Percentiles rank a stretch among this genome's conserved stretches.
Conservation (phyloP, 2,113 vertebrate species). For the Salminus brasiliensis region DNA sequence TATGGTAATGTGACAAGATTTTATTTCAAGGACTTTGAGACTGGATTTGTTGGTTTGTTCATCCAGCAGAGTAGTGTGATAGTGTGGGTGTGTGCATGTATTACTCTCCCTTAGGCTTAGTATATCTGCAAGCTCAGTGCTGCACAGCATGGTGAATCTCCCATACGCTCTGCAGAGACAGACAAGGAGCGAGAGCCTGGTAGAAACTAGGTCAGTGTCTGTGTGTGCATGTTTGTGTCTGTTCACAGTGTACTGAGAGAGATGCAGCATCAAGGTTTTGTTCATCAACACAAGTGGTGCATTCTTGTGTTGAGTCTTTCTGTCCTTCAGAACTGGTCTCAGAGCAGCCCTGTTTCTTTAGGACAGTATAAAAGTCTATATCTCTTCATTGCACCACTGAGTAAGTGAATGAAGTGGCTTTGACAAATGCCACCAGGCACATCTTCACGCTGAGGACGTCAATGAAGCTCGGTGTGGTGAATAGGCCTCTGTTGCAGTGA, state of each 20-base stretch:
- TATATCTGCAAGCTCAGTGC: neutral
- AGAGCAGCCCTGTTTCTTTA: neutral
- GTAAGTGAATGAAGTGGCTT: neutral
- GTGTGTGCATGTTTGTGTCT: slow-evolving; percentile 62
- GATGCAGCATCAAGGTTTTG: slow-evolving; percentile 2
- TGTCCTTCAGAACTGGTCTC: neutral
- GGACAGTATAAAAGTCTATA: neutral
- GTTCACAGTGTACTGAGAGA: slow-evolving; percentile 23
- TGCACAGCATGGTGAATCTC: slow-evolving; percentile 31
- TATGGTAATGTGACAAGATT: no score
- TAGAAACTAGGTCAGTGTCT: slow-evolving; percentile 75
- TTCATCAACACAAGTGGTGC: neutral
- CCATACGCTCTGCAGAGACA: slow-evolving; percentile 10
- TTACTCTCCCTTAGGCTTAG: neutral
- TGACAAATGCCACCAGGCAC: slow-evolving; percentile 37
- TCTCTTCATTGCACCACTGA: neutral
- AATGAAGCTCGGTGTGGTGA: slow-evolving; percentile 27
- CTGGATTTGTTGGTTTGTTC: no score
- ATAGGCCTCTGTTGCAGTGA: slow-evolving; percentile 23
- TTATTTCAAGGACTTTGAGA: no score
- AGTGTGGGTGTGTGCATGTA: neutral
- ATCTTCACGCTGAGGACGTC: slow-evolving; percentile 11
- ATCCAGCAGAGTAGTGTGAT: no score
- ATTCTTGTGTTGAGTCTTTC: neutral
- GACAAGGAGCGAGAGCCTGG: slow-evolving; percentile 38